Evolutionary conservation across 2,797 vertebrate species (phyloP).

Genomic region (Remorina albescens): DNA sequence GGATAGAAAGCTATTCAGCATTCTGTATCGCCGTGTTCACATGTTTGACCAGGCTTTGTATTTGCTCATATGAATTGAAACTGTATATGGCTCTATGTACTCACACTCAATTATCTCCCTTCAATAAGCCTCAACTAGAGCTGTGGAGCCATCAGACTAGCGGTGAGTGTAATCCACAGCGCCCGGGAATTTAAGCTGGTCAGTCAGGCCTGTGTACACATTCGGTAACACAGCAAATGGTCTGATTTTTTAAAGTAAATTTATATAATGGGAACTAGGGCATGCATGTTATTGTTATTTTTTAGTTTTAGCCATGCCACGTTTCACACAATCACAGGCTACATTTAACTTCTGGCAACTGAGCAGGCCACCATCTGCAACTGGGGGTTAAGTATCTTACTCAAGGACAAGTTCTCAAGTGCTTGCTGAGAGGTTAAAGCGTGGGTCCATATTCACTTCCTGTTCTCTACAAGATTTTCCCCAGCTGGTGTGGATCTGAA

Average conservation of each 20-base stretch:
- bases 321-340: constrained; percentile 29
- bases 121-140: constrained; percentile 39
- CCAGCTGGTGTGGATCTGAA: constrained; percentile 24
- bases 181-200: constrained; percentile 54
- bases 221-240: constrained; percentile 52
- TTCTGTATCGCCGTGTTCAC: constrained; percentile 36
- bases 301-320: background rate
- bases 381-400: constrained; percentile 21
- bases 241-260: constrained; percentile 37
- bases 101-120: constrained; percentile 69
- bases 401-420: constrained; percentile 37
- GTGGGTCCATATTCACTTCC: constrained; percentile 20
- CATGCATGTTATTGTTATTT: background rate
- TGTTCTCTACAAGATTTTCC: constrained; percentile 18
- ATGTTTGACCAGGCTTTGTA: constrained; percentile 74
- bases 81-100: constrained; percentile 56
- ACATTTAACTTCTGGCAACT: constrained; percentile 27
- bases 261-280: constrained; percentile 15
- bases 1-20: constrained; percentile 52
- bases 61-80: constrained; percentile 71
- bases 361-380: constrained; percentile 6
- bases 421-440: constrained; percentile 1
- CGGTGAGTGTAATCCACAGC: constrained; percentile 67
- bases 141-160: constrained; percentile 53
- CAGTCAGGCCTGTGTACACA: constrained; percentile 61